Evolutionary conservation across 1,140 invertebrate species (phyloP), one percentile per base, ranked within the genome.

Genomic region (Tribolium castaneum): DNA sequence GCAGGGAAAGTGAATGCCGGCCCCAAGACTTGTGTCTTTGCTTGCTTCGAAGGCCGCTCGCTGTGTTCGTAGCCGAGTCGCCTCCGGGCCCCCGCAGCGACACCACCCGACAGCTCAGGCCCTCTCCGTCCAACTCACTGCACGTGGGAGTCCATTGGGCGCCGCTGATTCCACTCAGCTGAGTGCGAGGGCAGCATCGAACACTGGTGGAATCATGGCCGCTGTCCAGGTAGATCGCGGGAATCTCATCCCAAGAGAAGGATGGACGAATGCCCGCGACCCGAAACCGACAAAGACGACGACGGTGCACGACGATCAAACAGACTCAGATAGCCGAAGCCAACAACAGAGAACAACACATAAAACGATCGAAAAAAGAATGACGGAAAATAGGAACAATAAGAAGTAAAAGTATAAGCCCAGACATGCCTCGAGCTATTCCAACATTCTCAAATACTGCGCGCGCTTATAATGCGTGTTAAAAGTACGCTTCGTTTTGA

Each of bases 361-460:
- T 78, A 81, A 79, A 81, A 80, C 80, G 78, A 78, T 75, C 62
- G 71, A 81, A 80, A 83, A 83, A 81, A 81, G 73, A 79, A 79
- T 80, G 79, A 81, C 73, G 80, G 78, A 83, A 81, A 83, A 83
- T 82, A 79, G 79, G 81, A 82, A 82, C 81, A 82, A 83, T 82
- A 82, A 81, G 79, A 83, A 82, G 78, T 80, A 82, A 83, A 83
- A 83, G 79, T 82, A 81, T 80, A 81, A 82, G 73, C 76, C 79
- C 81, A 83, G 81, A 83, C 81, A 78, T 79, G 78, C 81, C 81
- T 73, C 49, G 25, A 81, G 82, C 79, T 35, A 80, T 78, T 76
- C 75, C 52, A 83, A 70, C 79, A 82, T 82, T 82, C 82, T 83
- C 72, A 75, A 77, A 81, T 76, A 76, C 45, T 56, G 74, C 73